Conservation (phyloP, 2,113 vertebrate species). For the Fregata magnificens region DNA sequence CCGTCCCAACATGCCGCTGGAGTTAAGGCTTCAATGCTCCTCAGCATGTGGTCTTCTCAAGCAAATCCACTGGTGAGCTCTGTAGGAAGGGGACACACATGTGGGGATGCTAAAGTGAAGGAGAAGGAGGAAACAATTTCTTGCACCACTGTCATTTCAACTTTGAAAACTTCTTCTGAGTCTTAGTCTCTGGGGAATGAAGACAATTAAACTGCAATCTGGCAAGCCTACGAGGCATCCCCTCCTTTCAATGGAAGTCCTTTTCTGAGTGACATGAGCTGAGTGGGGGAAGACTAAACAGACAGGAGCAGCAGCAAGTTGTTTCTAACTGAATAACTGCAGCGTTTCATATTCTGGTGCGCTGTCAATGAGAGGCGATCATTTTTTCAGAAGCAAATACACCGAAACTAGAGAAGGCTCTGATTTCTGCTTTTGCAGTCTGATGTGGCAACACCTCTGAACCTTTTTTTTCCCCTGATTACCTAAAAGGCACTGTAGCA, state of each 20-base stretch:
- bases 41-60: not conserved
- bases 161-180: not conserved
- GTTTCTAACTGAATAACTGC: not conserved
- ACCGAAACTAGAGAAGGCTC: not conserved
- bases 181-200: not conserved
- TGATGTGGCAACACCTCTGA: not conserved
- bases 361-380: not conserved
- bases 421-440: not conserved
- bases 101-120: not conserved
- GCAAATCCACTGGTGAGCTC: not conserved
- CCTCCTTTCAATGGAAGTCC: not conserved
- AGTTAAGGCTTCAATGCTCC: not conserved
- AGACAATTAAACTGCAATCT: slow-evolving; percentile 13
- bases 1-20: not conserved
- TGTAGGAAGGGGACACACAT: not conserved
- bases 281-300: not conserved
- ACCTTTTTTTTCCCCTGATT: not conserved
- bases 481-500: not conserved
- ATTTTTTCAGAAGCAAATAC: not conserved
- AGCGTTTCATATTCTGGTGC: not conserved
- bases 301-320: not conserved
- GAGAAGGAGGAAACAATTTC: not conserved
- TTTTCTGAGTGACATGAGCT: not conserved
- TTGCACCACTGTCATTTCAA: not conserved
- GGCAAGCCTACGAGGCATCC: not conserved